Percentiles rank a stretch among this genome's conserved stretches.
Conservation (phyloP, 37 sponge, comb jelly and placozoan species). For the Petrosia ficiformis region DNA sequence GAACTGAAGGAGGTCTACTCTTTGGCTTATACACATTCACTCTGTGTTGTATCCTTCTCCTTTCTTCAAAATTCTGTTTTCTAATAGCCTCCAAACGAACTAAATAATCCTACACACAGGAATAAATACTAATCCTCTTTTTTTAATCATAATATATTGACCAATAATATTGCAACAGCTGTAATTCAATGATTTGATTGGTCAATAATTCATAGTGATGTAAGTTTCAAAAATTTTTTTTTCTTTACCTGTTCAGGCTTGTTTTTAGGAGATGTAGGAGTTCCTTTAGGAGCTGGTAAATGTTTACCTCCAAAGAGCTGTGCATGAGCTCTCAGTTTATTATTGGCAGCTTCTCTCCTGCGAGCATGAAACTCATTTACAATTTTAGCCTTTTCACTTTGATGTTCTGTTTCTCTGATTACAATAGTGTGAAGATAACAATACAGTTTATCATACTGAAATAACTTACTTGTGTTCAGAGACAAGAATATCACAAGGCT, state of each 20-base stretch:
- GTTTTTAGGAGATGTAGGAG: background rate
- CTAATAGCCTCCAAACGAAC: constrained; percentile 83
- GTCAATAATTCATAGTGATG: too few relatives aligned
- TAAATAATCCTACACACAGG: constrained; percentile 71
- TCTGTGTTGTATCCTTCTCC: constrained; percentile 71
- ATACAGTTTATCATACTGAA: too few relatives aligned
- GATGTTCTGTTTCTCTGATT: too few relatives aligned
- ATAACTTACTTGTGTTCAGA: too few relatives aligned
- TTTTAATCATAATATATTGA: too few relatives aligned
- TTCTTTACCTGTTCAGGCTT: constrained; percentile 11
- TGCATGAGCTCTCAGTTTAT: constrained; percentile 70
- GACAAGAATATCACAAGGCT: too few relatives aligned
- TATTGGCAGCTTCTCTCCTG: constrained; percentile 75
- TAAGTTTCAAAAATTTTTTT: too few relatives aligned
- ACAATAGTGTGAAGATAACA: background rate
- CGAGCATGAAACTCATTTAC: constrained; percentile 75
- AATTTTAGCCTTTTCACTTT: constrained; percentile 52
- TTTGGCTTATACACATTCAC: background rate
- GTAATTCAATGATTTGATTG: too few relatives aligned
- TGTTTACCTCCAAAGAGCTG: constrained; percentile 7
- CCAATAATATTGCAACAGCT: too few relatives aligned
- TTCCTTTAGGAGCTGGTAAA: background rate
- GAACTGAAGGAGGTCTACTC: background rate
- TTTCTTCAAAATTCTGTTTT: constrained; percentile 79
- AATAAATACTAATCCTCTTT: too few relatives aligned